Conservation (phyloP, 2,113 vertebrate species). For the Zosterops japonicus region DNA sequence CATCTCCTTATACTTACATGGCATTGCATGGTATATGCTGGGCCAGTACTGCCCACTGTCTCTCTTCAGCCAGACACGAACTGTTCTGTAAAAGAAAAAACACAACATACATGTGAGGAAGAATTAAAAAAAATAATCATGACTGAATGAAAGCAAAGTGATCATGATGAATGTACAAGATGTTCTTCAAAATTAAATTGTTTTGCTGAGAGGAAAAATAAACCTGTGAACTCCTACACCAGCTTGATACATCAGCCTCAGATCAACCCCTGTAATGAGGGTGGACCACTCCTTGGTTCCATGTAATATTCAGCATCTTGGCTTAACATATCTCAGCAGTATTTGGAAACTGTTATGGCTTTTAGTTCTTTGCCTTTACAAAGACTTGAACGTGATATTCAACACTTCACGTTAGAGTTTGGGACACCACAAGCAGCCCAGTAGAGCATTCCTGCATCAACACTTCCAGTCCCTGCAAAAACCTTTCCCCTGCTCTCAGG, state of each 20-base stretch:
- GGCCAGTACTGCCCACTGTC: slow-evolving; percentile 99
- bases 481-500: background rate
- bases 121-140: background rate
- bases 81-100: slow-evolving; percentile 79
- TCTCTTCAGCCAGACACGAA: slow-evolving; percentile 97
- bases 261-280: background rate
- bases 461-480: background rate
- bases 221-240: background rate
- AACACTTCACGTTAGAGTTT: background rate
- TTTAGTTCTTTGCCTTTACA: background rate
- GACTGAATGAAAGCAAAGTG: background rate
- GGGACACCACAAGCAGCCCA: background rate
- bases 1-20: slow-evolving; percentile 82
- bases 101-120: background rate
- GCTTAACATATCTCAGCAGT: background rate
- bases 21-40: slow-evolving; percentile 91
- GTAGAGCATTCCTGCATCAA: background rate
- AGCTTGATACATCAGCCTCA: background rate
- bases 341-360: background rate
- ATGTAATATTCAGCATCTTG: background rate
- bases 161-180: background rate
- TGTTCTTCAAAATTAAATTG: background rate
- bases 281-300: background rate
- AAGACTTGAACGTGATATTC: background rate
- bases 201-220: background rate